Evolutionary conservation across 2,797 vertebrate genomes (phyloP).

Genomic region (Eupleurogrammus muticus): DNA sequence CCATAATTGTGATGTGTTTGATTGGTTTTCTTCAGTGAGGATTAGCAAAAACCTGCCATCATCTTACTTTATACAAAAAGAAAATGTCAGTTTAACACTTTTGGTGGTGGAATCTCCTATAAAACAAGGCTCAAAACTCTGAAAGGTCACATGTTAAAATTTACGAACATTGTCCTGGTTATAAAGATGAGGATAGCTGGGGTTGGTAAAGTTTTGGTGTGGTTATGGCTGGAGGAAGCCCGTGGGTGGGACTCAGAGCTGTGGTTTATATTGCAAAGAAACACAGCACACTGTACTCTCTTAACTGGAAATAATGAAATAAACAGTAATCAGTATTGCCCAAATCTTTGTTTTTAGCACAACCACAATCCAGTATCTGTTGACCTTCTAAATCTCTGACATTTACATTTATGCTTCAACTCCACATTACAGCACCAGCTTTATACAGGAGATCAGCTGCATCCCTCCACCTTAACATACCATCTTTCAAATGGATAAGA

Average conservation of each 20-base stretch:
- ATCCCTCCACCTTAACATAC: no score
- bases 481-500: no score
- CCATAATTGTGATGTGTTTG: no score
- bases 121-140: neutral
- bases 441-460: neutral
- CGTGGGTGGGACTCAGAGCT: neutral
- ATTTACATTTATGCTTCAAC: neutral
- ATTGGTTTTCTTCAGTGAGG: no score
- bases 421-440: neutral
- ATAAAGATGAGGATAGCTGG: neutral
- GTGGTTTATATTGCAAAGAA: conserved; percentile 1
- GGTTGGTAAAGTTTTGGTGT: neutral
- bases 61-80: neutral
- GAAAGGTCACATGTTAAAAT: neutral
- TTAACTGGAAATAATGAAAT: conserved; percentile 11
- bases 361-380: conserved; percentile 14
- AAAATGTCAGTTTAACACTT: neutral
- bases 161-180: neutral
- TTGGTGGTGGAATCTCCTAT: neutral
- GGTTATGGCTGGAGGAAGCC: neutral
- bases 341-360: neutral
- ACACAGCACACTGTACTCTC: neutral
- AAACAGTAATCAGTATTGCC: neutral
- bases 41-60: no score
- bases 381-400: neutral